Base-by-base conservation (phyloP, 2,888 invertebrate species). In the Sarcophaga variegata region DNA sequence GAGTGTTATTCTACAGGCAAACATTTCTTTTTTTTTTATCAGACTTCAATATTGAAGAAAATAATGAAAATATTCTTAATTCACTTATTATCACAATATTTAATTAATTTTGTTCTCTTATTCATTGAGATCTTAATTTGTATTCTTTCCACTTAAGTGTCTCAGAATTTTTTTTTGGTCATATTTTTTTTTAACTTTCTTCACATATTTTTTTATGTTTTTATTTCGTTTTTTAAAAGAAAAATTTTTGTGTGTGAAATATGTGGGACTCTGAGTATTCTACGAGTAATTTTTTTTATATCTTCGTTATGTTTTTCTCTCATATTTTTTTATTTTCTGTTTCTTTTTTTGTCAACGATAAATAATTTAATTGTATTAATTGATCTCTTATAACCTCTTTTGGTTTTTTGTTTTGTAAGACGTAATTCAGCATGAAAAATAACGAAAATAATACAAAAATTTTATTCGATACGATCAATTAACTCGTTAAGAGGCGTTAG, bases 301-400 rank as follows among this genome's bases (percentile, higher is more conserved):
- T 37, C 37, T 37, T 37, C 37, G 37, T 37, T 37, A 37, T 37
- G 37, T 37, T 37, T 37, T 37, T 10, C 37, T 37, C 8, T 10
- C 37, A 37, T 70, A 47, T 64, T 59, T 63, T 62, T 63, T 54
- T 79, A 45, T 66, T 49, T 59, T 71, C 2, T 37, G 69, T 67
- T 54, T 81, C 67, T 66, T 69, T 84, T 79, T 81, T 86, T 87
- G 88, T 81, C 85, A 88, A 87, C 87, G 83, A 88, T 74, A 88
- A 63, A 90, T 90, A 91, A 90, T 91, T 92, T 89, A 92, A 92
- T 92, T 92, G 91, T 91, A 90, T 91, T 91, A 92, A 92, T 92
- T 92, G 92, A 92, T 90, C 92, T 92, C 86, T 91, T 75, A 62
- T 84, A 90, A 90, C 86, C 86, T 87, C 81, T 81, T 69, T 22